phyloP scores from a whole-genome alignment of 1,140 invertebrate genomes.

The Sminthurides bifidus region DNA sequence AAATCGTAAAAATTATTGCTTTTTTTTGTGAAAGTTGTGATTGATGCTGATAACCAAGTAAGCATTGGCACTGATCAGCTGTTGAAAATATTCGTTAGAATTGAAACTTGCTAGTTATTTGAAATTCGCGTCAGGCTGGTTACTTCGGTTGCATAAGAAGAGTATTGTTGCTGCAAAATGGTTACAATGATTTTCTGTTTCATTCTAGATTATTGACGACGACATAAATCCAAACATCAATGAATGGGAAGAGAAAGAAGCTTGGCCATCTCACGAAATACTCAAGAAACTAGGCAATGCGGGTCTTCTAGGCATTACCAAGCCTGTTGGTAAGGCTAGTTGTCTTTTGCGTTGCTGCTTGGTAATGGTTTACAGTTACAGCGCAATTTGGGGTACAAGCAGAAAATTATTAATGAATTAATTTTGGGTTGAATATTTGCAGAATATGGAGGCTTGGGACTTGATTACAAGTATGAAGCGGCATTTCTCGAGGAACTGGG shows the following conservation, averaged over 20 bases:
- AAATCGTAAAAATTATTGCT: too few relatives aligned
- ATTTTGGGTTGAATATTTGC: slow-evolving; percentile 24
- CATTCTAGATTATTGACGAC: slow-evolving; percentile 44
- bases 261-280: slow-evolving; percentile 44
- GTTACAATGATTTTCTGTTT: too few relatives aligned
- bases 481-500: slow-evolving; percentile 47
- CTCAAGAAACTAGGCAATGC: slow-evolving; percentile 46
- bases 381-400: neutral
- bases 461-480: slow-evolving; percentile 47
- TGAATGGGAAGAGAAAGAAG: slow-evolving; percentile 43
- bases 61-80: too few relatives aligned
- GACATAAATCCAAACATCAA: slow-evolving; percentile 51
- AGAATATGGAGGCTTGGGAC: slow-evolving; percentile 49
- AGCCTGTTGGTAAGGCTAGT: slow-evolving; percentile 37
- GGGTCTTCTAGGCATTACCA: slow-evolving; percentile 45
- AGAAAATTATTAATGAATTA: neutral
- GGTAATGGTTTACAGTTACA: too few relatives aligned
- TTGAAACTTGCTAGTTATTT: too few relatives aligned
- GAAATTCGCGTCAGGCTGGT: too few relatives aligned
- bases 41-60: too few relatives aligned
- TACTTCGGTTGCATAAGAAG: too few relatives aligned
- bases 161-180: too few relatives aligned
- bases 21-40: too few relatives aligned
- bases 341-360: too few relatives aligned
- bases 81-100: too few relatives aligned